Conservation (phyloP, 1,140 invertebrate genomes). For the Hylaeus anthracinus region DNA sequence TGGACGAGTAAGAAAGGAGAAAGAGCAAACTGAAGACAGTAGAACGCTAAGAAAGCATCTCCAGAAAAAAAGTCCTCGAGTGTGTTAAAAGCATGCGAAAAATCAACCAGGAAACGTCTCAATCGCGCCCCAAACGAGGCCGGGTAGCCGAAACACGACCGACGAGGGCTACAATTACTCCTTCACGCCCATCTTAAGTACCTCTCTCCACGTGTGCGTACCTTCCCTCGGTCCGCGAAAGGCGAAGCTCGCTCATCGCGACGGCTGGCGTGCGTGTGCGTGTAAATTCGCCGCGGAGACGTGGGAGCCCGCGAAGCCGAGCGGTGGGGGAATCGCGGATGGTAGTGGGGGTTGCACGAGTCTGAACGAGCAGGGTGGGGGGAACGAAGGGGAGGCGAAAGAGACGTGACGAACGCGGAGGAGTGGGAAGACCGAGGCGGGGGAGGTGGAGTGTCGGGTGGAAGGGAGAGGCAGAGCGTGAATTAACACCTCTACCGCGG, state of each 20-base stretch:
- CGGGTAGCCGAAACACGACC: constrained; percentile 12
- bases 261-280: constrained; percentile 30
- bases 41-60: too few relatives aligned
- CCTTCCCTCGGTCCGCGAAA: background rate
- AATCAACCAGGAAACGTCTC: background rate
- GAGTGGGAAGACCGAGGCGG: constrained; percentile 19
- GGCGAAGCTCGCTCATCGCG: constrained; percentile 9
- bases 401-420: constrained; percentile 30
- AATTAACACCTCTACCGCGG: constrained; percentile 78
- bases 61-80: too few relatives aligned
- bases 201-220: background rate
- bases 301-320: constrained; percentile 1
- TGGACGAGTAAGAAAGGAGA: too few relatives aligned
- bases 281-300: background rate
- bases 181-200: constrained; percentile 19
- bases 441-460: constrained; percentile 51
- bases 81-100: background rate
- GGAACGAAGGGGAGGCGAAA: constrained; percentile 30
- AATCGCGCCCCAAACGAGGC: background rate
- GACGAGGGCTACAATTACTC: constrained; percentile 29
- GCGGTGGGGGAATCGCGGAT: background rate
- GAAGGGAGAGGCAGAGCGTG: constrained; percentile 69
- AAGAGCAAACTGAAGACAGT: too few relatives aligned
- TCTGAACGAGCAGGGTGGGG: constrained; percentile 6
- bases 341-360: constrained; percentile 15